Evolutionary conservation across 2,888 invertebrate species (phyloP).

Genomic region (Amblyjoppa proteus): DNA sequence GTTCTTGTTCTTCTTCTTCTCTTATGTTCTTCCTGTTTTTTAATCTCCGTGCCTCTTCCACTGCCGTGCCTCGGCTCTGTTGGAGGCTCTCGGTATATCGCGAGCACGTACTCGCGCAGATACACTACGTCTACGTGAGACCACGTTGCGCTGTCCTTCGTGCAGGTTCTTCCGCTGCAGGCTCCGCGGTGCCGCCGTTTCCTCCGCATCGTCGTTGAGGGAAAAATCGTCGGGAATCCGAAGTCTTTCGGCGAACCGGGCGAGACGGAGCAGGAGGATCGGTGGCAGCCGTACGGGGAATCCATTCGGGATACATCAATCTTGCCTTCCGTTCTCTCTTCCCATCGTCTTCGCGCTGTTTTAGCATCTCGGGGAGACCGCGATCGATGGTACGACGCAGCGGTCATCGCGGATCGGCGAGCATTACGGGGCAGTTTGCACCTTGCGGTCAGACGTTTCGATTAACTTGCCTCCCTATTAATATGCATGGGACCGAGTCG

Average conservation of each 20-base stretch:
- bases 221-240: conserved; percentile 30
- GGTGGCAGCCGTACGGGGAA: not conserved
- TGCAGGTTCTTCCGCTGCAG: not conserved
- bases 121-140: conserved; percentile 68
- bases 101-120: conserved; percentile 66
- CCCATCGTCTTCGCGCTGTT: not conserved
- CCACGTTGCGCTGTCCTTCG: conserved; percentile 32
- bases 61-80: conserved; percentile 29
- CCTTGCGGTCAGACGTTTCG: conserved; percentile 78
- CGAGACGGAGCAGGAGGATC: not conserved
- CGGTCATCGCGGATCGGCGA: conserved; percentile 33
- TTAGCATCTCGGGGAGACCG: not conserved
- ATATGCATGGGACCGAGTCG: conserved; percentile 80
- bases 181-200: not conserved
- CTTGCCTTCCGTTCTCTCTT: not conserved
- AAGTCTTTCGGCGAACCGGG: conserved; percentile 21
- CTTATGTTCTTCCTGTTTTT: conserved; percentile 46
- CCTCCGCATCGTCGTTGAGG: conserved; percentile 35
- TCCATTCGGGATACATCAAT: not conserved
- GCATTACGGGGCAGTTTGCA: conserved; percentile 77
- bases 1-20: conserved; percentile 38
- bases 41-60: conserved; percentile 46
- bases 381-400: not conserved
- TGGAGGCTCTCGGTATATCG: conserved; percentile 54
- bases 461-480: conserved; percentile 80